Evolutionary conservation across 2,888 invertebrate species (phyloP), one percentile per base, ranked within the genome.

Genomic region (Campoplex nolae): DNA sequence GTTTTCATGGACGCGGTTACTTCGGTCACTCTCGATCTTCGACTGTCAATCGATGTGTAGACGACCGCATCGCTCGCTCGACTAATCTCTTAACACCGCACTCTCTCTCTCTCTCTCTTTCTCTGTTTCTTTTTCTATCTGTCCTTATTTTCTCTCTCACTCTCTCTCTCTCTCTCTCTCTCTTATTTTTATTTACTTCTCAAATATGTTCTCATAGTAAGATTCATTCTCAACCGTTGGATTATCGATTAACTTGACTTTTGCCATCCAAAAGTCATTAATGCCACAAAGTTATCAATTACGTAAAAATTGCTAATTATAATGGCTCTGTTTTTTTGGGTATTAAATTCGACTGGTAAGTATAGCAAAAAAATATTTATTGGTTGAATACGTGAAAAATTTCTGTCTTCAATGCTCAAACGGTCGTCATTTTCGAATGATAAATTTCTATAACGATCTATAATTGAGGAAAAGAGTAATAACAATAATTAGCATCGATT

Each of bases 21-120:
- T 58, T 70, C 80, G 80, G 45, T 77, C 77, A 78, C 84, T 74
- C 81, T 86, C 84, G 84, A 81, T 86, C 81, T 71, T 68, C 73
- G 76, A 77, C 76, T 77, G 86, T 83, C 75, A 62, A 83, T 74
- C 54, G 35, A 9, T 35, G 65, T 56, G 38, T 58, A 16, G 62
- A 68, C 76, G 32, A 83, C 80, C 79, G 73, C 75, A 79, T 48
- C 45, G 62, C 74, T 83, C 74, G 74, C 48, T 83, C 80, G 80
- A 71, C 48, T 67, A 74, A 86, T 76, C 77, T 83, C 42, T 80
- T 62, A 71, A 35, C 35, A 71, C 74, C 45, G 16, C 23, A 51
- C 48, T 67, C 38, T 65, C 45, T 23, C 62, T 35, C n/a, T n/a
- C n/a, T n/a, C n/a, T n/a, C 23, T 23, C 23, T 23, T 48, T 54